Evolutionary conservation across 2,888 invertebrate genomes (phyloP), one percentile per base, ranked within the genome.

Genomic region (Luperina testacea): DNA sequence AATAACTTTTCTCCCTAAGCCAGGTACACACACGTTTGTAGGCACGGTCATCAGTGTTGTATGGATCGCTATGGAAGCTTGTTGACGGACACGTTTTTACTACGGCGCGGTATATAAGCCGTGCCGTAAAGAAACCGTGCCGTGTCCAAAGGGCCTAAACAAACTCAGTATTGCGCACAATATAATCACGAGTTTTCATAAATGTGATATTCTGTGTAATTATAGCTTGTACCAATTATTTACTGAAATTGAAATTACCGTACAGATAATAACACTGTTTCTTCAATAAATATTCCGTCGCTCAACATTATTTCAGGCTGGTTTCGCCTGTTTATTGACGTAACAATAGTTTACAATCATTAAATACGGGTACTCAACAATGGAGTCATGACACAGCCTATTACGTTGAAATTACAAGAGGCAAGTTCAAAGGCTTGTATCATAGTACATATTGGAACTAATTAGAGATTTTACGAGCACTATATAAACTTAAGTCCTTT

Each of bases 361-460:
- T 82, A 82, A 87, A 80, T 88, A 80, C n/a, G 78, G 67, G 73
- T 77, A 70, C 77, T 81, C 72, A 80, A 80, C 79, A 79, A 20
- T 53, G 59, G 32, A 78, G 65, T 64, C 71, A 81, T 86, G 78
- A 86, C 53, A 71, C 13, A 80, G 71, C 24, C 61, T 42, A 80
- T 87, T 76, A 78, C 68, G 38, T 53, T 77, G 13, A 77, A 85
- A 80, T 85, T 81, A 78, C 68, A 73, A 80, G 51, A 71, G 74
- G 24, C 45, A 45, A 68, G 70, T 77, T 81, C 72, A 81, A 82
- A 87, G 61, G 76, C 63, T 75, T 78, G 32, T 76, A 74, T 53
- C 15, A 15, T 59, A 57, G 75, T 76, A 76, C 38, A 77, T 77
- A 61, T 73, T 76, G 63, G 63, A 82, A 85, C 80, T 79, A 87